These are phyloP conservation scores for Watsonalla binaria DNA, from an alignment of 2,888 invertebrate genomes.

Conservation along the genomic window DNA sequence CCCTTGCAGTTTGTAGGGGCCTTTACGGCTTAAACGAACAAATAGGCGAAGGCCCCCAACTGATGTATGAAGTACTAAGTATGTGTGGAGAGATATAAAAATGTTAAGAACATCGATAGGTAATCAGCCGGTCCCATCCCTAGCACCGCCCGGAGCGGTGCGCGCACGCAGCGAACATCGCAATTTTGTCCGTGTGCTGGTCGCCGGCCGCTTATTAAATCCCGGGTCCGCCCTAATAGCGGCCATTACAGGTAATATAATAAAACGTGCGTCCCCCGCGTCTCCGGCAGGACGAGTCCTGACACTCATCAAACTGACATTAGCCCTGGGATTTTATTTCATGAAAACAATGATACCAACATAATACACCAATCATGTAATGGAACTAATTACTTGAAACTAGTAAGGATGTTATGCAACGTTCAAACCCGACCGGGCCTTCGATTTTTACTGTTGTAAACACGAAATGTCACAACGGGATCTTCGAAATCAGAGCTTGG, in stretches of 20 bases:
- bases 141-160: slow-evolving; percentile 48
- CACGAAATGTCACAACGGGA: too few species aligned
- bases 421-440: too few species aligned
- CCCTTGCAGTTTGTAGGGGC: too few species aligned
- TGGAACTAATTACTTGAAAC: too few species aligned
- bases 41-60: too few species aligned
- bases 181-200: slow-evolving; percentile 46
- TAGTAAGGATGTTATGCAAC: too few species aligned
- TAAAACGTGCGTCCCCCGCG: slow-evolving; percentile 44
- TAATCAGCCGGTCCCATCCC: slow-evolving; percentile 20
- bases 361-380: too few species aligned
- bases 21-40: too few species aligned
- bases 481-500: too few species aligned
- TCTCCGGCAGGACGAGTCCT: slow-evolving; percentile 17
- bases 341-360: neutral
- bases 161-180: slow-evolving; percentile 55
- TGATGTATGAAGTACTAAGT: too few species aligned
- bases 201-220: slow-evolving; percentile 74
- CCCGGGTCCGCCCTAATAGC: slow-evolving; percentile 73
- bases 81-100: neutral
- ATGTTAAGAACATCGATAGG: slow-evolving; percentile 10
- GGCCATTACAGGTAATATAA: slow-evolving; percentile 71
- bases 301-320: slow-evolving; percentile 49
- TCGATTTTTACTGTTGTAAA: too few species aligned
- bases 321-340: slow-evolving; percentile 24